Evolutionary conservation across 1,140 invertebrate species (phyloP), one percentile per base, ranked within the genome.

Genomic region (Grapholita molesta): DNA sequence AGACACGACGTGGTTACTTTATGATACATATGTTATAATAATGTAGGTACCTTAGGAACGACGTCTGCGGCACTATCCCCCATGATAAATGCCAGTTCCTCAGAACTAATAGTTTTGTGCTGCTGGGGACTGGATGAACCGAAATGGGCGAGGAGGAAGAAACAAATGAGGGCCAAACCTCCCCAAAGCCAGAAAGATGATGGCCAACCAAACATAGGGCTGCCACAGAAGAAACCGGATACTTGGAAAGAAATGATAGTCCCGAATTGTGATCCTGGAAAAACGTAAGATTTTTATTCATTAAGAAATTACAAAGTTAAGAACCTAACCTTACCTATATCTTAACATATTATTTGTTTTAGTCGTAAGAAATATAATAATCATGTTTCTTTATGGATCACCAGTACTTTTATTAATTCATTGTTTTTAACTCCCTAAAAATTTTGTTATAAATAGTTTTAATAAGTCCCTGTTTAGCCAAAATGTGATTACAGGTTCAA

Each of bases 161-260:
- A 89, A 83, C 85, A 88, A 0, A 88, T 55, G 1, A 93, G 24
- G 9, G 92, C 91, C 0, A 89, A 38, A 61, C 81, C 71, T 84
- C 95, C 95, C 77, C 94, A 95, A 0, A 92, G 77, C 82, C 94
- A 94, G 74, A 94, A 94, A 0, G 93, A 91, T 0, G 85, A 83
- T 0, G 93, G 90, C 94, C 94, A 94, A 7, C 92, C 93, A 1
- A 86, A 61, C 0, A 74, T 18, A 0, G 84, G 70, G 24, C 75
- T 79, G 2, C 84, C 85, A 7, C 89, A 79, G 11, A 93, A 76
- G 7, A 86, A 70, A 3, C 93, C 93, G 30, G 88, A 88, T 6
- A 93, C 57, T 48, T 91, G 90, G 57, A 93, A 82, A 6, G 90
- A 83, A 3, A 93, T 66, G 2, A 93, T 89, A n/a, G 92, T 93